These are phyloP conservation scores for Dendrocincla tyrannina DNA, from an alignment of 2,797 vertebrate genomes.

Conservation along the genomic window DNA sequence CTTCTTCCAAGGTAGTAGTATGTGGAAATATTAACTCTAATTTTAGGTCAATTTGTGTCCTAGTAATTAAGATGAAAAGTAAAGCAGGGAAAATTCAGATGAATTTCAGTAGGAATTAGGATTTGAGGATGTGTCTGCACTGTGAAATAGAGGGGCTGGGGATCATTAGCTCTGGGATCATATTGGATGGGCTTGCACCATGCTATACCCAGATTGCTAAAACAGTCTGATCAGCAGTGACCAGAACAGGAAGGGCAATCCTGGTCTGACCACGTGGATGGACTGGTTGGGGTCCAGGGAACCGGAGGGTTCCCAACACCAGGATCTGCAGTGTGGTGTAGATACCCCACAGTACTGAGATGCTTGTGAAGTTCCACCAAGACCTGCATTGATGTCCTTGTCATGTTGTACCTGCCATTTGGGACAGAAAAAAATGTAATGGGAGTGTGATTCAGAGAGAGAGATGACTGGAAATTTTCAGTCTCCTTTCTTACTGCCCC, in stretches of 20 bases:
- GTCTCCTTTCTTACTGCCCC: background rate
- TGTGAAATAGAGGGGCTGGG: background rate
- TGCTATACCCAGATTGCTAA: background rate
- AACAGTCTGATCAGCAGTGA: background rate
- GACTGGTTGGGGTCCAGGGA: background rate
- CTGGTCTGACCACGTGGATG: background rate
- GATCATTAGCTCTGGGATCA: background rate
- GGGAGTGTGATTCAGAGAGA: background rate
- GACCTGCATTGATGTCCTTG: background rate
- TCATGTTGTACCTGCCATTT: background rate
- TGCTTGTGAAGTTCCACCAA: background rate
- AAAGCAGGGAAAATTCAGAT: background rate
- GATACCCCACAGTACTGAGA: background rate
- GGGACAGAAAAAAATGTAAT: background rate
- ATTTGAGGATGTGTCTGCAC: rapidly evolving
- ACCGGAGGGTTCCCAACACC: background rate
- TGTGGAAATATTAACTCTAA: background rate
- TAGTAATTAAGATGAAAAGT: background rate
- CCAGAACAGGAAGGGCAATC: background rate
- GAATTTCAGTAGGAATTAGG: background rate
- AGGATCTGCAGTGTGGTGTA: no score
- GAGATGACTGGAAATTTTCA: background rate
- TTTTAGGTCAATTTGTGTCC: background rate
- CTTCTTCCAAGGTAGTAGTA: background rate
- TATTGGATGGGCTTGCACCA: background rate